Evolutionary conservation across 1,140 invertebrate species (phyloP), one percentile per base, ranked within the genome.

Genomic region (Lepidurus packardi): DNA sequence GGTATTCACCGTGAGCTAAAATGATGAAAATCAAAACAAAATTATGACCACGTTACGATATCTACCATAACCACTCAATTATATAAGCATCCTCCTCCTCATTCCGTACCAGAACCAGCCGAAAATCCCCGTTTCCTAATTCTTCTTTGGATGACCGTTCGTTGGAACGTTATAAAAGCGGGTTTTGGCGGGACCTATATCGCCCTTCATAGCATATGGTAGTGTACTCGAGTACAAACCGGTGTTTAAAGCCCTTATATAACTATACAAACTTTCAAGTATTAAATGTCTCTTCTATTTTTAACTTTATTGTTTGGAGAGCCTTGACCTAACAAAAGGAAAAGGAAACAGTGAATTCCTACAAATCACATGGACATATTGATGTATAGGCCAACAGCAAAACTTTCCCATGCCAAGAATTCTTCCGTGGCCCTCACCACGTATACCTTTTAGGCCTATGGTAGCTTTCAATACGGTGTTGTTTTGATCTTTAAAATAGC

Each of bases 271-370:
- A 13, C 16, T 21, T 65, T 21, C 16, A 65, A 0, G 0, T n/a
- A 9, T 0, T n/a, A 21, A 65, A n/a, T 65, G 1, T 47, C 21
- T 3, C 8, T 13, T n/a, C 53, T 65, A 65, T 65, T 65, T 65
- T 65, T 21, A 65, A 21, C 53, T 65, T 34, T 2, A 16, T n/a
- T 65, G 53, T 65, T 65, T 65, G 21, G 9, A 65, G 53, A 21
- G 53, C 53, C 53, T 65, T 65, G 53, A 65, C 53, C 53, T 21
- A 65, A 65, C 53, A 65, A 65, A 21, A 65, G 53, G 21, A 21
- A 65, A 65, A 65, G 53, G 53, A 16, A 21, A 65, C 53, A 65
- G 21, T 65, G 53, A 21, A 65, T 21, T 65, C 13, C 13, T 65
- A n/a, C 53, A 5, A 65, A 21, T 65, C 53, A 21, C 53, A 7